A percentile compares a stretch with the other conserved stretches of the same genome.
Conservation (phyloP, 2,888 invertebrate genomes). For the Sarcophaga subvicina region DNA sequence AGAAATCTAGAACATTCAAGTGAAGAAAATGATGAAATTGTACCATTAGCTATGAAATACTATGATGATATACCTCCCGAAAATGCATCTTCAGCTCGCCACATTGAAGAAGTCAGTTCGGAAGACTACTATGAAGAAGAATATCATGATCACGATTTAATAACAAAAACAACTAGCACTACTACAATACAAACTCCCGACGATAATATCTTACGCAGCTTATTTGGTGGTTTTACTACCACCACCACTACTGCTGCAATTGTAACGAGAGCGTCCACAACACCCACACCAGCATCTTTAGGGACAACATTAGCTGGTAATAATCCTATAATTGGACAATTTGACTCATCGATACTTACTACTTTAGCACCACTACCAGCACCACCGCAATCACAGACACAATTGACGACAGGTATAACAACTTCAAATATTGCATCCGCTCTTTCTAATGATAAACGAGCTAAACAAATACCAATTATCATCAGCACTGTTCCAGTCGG, state of each 20-base stretch:
- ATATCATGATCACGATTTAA: constrained; percentile 68
- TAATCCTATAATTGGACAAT: constrained; percentile 38
- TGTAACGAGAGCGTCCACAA: constrained; percentile 11
- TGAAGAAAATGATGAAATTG: constrained; percentile 60
- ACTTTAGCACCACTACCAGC: constrained; percentile 59
- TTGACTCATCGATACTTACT: constrained; percentile 49
- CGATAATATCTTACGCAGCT: constrained; percentile 43
- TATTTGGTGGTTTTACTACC: constrained; percentile 48
- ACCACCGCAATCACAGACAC: constrained; percentile 3
- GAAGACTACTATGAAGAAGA: constrained; percentile 78
- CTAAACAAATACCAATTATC: constrained; percentile 65
- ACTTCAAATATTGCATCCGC: constrained; percentile 55
- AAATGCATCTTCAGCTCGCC: constrained; percentile 60
- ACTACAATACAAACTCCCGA: constrained; percentile 8
- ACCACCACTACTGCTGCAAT: background rate
- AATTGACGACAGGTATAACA: constrained; percentile 27
- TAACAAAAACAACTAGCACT: constrained; percentile 50
- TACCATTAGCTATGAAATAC: constrained; percentile 70
- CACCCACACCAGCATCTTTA: constrained; percentile 32
- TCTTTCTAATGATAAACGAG: constrained; percentile 65
- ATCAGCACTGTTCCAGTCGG: constrained; percentile 35
- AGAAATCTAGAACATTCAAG: constrained; percentile 21
- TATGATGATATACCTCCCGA: constrained; percentile 67
- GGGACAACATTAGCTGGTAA: constrained; percentile 26
- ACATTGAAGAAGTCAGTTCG: constrained; percentile 68